phyloP scores from a whole-genome alignment of 2,797 vertebrate genomes.

The Danio kyathit region DNA sequence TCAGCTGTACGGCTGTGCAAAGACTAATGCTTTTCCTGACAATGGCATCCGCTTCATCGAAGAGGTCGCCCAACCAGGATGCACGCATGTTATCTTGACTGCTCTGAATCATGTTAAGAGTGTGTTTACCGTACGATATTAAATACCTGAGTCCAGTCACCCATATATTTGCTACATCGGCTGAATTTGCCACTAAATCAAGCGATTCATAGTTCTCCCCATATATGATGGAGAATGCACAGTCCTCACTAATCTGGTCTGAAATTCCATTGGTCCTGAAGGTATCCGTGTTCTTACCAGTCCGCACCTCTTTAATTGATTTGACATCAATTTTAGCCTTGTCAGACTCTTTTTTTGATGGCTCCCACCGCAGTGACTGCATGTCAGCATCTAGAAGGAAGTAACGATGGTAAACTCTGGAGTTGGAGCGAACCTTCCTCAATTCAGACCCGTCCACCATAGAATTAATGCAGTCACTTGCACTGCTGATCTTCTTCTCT shows the following conservation, averaged over 20 bases:
- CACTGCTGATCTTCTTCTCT: constrained; percentile 97
- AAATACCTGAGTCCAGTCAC: constrained; percentile 96
- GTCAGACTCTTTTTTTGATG: constrained; percentile 97
- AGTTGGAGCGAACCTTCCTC: constrained; percentile 96
- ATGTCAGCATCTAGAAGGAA: constrained; percentile 97
- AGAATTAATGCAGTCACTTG: constrained; percentile 93
- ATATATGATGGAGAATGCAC: constrained; percentile 95
- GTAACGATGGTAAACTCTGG: constrained; percentile 93
- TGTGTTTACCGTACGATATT: constrained; percentile 97
- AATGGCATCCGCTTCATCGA: constrained; percentile 84
- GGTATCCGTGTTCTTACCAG: constrained; percentile 97
- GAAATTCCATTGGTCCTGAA: constrained; percentile 97
- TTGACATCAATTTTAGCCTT: constrained; percentile 98
- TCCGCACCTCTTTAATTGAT: constrained; percentile 96
- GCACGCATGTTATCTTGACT: constrained; percentile 95
- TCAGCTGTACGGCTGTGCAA: constrained; percentile 88
- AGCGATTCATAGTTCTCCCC: constrained; percentile 97
- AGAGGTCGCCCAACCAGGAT: constrained; percentile 94
- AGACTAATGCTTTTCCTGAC: constrained; percentile 85
- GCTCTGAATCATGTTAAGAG: constrained; percentile 95
- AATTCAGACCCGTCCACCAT: constrained; percentile 98
- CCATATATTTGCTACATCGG: constrained; percentile 97
- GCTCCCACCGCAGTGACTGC: constrained; percentile 97
- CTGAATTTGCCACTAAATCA: constrained; percentile 96
- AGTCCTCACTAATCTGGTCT: constrained; percentile 98